These are phyloP conservation scores for Bradypodion pumilum DNA, from an alignment of 2,797 vertebrate genomes.

Conservation along the genomic window DNA sequence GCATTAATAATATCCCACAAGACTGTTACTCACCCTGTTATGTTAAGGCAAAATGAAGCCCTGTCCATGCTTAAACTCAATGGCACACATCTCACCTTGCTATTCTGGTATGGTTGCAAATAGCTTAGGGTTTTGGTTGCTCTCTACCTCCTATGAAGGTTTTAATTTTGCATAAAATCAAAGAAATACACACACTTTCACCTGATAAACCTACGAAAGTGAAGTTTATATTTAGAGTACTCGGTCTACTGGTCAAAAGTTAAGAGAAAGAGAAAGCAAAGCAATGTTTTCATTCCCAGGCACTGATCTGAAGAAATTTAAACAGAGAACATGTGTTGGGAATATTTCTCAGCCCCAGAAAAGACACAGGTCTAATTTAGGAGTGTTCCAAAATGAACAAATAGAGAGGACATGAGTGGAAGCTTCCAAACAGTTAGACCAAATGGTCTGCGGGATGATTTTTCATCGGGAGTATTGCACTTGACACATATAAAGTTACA, in stretches of 20 bases:
- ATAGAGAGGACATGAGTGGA: conserved; percentile 22
- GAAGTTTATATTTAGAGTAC: not conserved
- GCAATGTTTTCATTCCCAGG: not conserved
- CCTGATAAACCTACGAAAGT: not conserved
- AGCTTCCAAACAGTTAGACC: conserved; percentile 28
- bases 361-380: conserved; percentile 17
- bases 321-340: not conserved
- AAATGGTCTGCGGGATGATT: conserved; percentile 38
- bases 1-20: not conserved
- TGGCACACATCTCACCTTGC: not conserved
- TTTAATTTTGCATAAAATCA: not conserved
- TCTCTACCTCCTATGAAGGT: not conserved
- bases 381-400: conserved; percentile 1
- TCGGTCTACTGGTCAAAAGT: not conserved
- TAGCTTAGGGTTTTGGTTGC: not conserved
- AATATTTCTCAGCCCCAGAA: not conserved
- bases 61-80: not conserved
- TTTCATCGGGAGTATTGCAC: conserved; percentile 29
- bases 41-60: not conserved
- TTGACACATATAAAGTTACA: conserved; percentile 37
- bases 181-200: not conserved
- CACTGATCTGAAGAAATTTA: not conserved
- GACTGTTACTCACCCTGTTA: not conserved
- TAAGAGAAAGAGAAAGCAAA: not conserved
- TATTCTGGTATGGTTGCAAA: not conserved